Percentiles rank a stretch among this genome's conserved stretches.
Conservation (phyloP, 2,888 invertebrate species). For the Napeogenes inachia region DNA sequence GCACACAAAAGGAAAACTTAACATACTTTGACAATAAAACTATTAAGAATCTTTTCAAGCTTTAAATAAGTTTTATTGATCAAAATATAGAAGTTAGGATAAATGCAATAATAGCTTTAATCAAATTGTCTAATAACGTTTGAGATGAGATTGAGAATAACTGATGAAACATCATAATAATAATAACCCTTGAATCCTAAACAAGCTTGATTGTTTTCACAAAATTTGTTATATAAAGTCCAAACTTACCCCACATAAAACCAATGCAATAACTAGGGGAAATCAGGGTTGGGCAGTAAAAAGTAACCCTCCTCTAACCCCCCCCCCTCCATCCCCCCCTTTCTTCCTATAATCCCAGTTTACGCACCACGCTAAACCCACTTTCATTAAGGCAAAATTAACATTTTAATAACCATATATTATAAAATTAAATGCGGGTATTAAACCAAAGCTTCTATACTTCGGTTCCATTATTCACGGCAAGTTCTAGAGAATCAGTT, state of each 20-base stretch:
- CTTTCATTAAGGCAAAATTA: conserved; percentile 73
- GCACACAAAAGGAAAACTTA: too few relatives aligned
- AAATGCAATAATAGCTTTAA: too few relatives aligned
- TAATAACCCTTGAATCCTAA: too few relatives aligned
- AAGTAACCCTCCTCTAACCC: conserved; percentile 48
- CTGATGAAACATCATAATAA: too few relatives aligned
- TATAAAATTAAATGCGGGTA: conserved; percentile 46
- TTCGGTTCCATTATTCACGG: not conserved
- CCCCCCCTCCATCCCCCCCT: too few relatives aligned
- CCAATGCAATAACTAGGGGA: conserved; percentile 30
- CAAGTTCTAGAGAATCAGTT: not conserved
- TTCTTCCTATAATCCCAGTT: conserved; percentile 55
- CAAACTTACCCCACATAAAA: conserved; percentile 28
- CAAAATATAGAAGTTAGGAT: too few relatives aligned
- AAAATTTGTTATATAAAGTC: conserved; percentile 1
- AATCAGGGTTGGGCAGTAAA: conserved; percentile 66
- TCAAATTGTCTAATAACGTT: too few relatives aligned
- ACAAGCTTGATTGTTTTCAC: too few relatives aligned
- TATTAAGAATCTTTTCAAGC: too few relatives aligned
- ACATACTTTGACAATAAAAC: too few relatives aligned
- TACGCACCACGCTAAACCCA: conserved; percentile 64
- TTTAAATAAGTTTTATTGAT: too few relatives aligned
- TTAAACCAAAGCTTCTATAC: conserved; percentile 9
- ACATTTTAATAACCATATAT: conserved; percentile 74
- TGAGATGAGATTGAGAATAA: too few relatives aligned